phyloP scores from a whole-genome alignment of 2,113 vertebrate genomes.

The Vimba vimba region DNA sequence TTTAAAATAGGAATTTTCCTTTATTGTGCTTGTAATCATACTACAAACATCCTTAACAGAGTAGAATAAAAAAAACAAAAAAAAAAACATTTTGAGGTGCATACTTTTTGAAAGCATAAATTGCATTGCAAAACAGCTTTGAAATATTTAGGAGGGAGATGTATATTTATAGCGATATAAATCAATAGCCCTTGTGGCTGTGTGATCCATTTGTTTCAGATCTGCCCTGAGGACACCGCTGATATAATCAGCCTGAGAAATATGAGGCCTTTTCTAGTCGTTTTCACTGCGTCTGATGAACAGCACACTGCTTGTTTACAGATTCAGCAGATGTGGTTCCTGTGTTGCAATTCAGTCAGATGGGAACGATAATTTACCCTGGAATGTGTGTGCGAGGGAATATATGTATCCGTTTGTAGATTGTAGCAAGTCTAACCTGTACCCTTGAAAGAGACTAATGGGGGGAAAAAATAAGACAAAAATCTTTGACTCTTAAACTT shows the following conservation, averaged over 20 bases:
- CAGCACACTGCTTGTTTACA: slow-evolving; percentile 41
- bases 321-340: slow-evolving; percentile 50
- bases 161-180: slow-evolving; percentile 51
- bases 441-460: slow-evolving; percentile 18
- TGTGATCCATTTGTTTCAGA: slow-evolving; percentile 49
- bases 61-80: background rate
- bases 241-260: slow-evolving; percentile 49
- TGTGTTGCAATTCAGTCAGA: slow-evolving; percentile 28
- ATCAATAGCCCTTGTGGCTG: slow-evolving; percentile 45
- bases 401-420: background rate
- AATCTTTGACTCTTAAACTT: background rate
- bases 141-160: slow-evolving; percentile 52
- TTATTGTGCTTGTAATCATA: no score
- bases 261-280: slow-evolving; percentile 36
- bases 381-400: background rate
- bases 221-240: slow-evolving; percentile 33
- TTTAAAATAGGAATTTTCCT: background rate
- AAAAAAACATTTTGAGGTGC: background rate
- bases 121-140: slow-evolving; percentile 43
- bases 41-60: background rate
- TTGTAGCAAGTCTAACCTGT: background rate
- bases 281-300: slow-evolving; percentile 43
- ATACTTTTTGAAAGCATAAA: background rate
- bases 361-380: slow-evolving; percentile 30
- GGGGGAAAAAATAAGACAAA: background rate